Evolutionary conservation across 2,797 vertebrate genomes (phyloP).

Genomic region (Gorsachius magnificus): DNA sequence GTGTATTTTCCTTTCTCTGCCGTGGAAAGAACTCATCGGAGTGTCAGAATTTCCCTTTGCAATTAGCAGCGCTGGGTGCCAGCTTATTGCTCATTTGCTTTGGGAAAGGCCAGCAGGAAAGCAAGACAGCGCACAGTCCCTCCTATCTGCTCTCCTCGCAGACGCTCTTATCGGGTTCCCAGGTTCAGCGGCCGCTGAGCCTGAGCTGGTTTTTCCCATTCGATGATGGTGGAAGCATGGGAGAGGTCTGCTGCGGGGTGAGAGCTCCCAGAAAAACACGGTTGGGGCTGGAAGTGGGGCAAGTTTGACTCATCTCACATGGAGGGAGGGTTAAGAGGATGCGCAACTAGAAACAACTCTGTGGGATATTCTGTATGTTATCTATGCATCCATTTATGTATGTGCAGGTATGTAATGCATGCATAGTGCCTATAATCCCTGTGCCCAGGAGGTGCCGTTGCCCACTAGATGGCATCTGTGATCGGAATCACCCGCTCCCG

Average conservation of each 20-base stretch:
- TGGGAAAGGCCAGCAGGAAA: constrained; percentile 17
- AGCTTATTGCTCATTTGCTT: constrained; percentile 48
- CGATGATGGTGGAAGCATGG: neutral
- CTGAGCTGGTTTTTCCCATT: neutral
- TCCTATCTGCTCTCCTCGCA: neutral
- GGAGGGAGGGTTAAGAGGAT: neutral
- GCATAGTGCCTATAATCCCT: accelerated
- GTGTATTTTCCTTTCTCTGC: constrained; percentile 47
- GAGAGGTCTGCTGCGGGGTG: accelerated
- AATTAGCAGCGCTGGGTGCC: constrained; percentile 33
- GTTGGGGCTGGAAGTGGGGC: accelerated
- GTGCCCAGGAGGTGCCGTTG: neutral
- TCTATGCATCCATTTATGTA: accelerated
- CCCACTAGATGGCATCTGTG: constrained; percentile 63
- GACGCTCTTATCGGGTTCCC: neutral
- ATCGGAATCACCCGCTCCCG: neutral
- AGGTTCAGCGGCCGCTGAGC: neutral
- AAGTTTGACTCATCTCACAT: accelerated
- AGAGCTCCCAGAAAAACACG: accelerated
- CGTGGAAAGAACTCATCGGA: constrained; percentile 57
- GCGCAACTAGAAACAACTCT: accelerated
- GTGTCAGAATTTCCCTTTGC: constrained; percentile 66
- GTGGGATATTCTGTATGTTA: accelerated
- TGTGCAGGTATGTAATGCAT: accelerated
- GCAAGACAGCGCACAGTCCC: neutral